These are phyloP conservation scores for Trinectes maculatus DNA, from an alignment of 2,113 vertebrate genomes.

Conservation along the genomic window DNA sequence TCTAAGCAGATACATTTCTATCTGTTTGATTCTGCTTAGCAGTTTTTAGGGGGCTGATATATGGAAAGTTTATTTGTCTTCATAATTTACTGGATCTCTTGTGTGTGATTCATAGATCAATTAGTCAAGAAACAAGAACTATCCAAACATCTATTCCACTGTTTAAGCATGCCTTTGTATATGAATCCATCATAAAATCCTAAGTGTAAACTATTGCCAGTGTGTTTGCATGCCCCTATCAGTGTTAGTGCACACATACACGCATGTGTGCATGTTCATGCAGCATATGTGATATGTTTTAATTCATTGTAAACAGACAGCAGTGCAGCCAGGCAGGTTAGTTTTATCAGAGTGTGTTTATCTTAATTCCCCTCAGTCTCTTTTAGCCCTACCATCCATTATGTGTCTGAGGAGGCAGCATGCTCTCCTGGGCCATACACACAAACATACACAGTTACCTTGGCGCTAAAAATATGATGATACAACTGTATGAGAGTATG, in stretches of 20 bases:
- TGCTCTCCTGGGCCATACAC: conserved; percentile 42
- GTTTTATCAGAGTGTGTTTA: conserved; percentile 77
- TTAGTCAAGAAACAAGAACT: conserved; percentile 72
- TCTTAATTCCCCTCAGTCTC: conserved; percentile 79
- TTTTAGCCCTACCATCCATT: conserved; percentile 71
- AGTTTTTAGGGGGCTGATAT: conserved; percentile 67
- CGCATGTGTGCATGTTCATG: conserved; percentile 33
- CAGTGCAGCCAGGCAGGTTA: conserved; percentile 45
- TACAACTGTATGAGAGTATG: conserved; percentile 47
- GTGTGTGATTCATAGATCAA: conserved; percentile 77
- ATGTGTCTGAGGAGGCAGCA: conserved; percentile 64
- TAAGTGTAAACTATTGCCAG: conserved; percentile 38
- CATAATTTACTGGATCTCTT: conserved; percentile 74
- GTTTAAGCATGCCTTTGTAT: conserved; percentile 64
- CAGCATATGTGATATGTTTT: conserved; percentile 70
- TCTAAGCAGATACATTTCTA: conserved; percentile 60
- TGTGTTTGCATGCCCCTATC: conserved; percentile 10
- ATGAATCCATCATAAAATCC: conserved; percentile 74
- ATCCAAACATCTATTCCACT: conserved; percentile 72
- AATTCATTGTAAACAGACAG: conserved; percentile 75
- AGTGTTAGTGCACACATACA: conserved; percentile 12
- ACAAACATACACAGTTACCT: conserved; percentile 53
- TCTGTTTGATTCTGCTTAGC: conserved; percentile 69
- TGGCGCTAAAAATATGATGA: conserved; percentile 65
- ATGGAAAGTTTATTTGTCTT: conserved; percentile 75